Evolutionary conservation across 2,888 invertebrate species (phyloP), one percentile per base, ranked within the genome.

Genomic region (Ptychoptera albimana): DNA sequence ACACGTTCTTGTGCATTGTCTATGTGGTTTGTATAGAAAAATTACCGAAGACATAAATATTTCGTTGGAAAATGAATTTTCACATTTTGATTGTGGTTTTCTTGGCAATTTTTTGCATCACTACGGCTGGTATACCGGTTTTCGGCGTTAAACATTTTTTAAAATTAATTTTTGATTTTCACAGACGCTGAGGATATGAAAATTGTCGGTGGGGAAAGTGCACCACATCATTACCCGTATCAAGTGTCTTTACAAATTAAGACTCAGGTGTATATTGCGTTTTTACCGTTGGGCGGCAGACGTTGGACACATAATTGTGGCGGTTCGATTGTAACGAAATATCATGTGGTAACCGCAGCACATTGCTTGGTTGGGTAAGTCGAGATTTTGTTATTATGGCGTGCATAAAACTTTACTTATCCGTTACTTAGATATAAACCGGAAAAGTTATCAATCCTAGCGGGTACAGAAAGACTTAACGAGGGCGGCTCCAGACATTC

Each of bases 251-350:
- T 53, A 8, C 53, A 53, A 48, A 45, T 50, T n/a, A 42, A 45
- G 37, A 45, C 37, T 2, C 14, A 39, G 6, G 42, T 34, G 39
- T 36, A 44, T 16, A 36, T 45, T 5, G 43, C 48, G 31, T 45
- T 49, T 49, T 43, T 47, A 39, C 10, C 46, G 51, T 52, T 41
- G 51, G 45, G 34, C 55, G 9, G 55, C 1, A 55, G 57, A 10
- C 49, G 56, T 39, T 56, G 58, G 48, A 51, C 56, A 0, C 64
- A 64, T 41, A 61, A 61, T 37, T 64, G 64, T 46, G 62, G 64
- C 2, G 64, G 64, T 7, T 61, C 62, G 0, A 58, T 64, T 2
- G 54, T 64, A 30, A 50, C 59, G 0, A 55, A 60, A n/a, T 56
- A 56, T 44, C 55, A 60, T 31, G 54, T 64, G 2, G 50, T 64